Evolutionary conservation across 2,888 invertebrate species (phyloP), one percentile per base, ranked within the genome.

Genomic region (Harpagoxenus sublaevis): DNA sequence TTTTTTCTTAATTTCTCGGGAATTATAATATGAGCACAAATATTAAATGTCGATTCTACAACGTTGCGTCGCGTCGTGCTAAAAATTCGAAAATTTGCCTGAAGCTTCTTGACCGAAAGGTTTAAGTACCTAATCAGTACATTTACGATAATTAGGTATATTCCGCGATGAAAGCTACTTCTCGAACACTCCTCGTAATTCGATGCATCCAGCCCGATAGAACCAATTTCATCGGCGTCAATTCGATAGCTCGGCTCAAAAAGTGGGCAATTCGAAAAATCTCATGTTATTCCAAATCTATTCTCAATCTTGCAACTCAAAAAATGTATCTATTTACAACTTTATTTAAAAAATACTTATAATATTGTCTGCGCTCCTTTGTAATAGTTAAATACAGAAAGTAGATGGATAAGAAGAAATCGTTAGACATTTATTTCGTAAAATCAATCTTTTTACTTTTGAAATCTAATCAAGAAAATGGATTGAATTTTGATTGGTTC

Each of bases 161-260:
- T 28, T 28, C 28, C 45, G 6, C 42, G 66, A 53, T 57, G 6
- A 68, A 57, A 78, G 31, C 31, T 78, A 55, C 45, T 57, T 78
- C 78, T 78, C 78, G 55, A 78, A 78, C 68, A 78, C 68, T 55
- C 9, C 78, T 78, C 78, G 68, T 78, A 66, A 78, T 45, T 78
- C 65, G 77, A 63, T 78, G 78, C 51, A 68, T 78, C n/a, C 78
- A 66, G 15, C 45, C 42, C 55, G 15, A 45, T 55, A 57, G n/a
- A 42, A 78, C n/a, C 35, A 55, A 65, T 23, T 23, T 23, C n/a
- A 4, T 66, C 28, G 28, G 6, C 9, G 28, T n/a, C 6, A 42
- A 42, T 42, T 78, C 42, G 55, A 78, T 39, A 31, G 31, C 9
- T 78, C 68, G 78, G 68, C 55, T 78, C 55, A 68, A 78, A 55